phyloP scores from a whole-genome alignment of 2,888 invertebrate species.

The Catocala sponsa region DNA sequence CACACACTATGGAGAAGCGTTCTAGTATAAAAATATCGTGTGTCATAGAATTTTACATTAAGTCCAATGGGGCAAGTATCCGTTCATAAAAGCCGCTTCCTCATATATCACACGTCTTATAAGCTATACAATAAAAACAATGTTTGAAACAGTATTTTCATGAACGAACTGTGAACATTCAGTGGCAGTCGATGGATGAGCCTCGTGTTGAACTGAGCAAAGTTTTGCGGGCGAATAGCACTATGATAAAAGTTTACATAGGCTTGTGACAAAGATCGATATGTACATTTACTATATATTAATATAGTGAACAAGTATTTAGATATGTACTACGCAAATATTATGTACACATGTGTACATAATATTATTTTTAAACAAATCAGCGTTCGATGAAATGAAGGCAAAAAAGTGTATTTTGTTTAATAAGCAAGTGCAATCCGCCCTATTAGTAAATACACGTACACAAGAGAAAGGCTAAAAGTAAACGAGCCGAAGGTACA shows the following conservation, averaged over 20 bases:
- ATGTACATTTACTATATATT: constrained; percentile 10
- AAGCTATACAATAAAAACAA: constrained; percentile 28
- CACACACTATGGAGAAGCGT: constrained; percentile 27
- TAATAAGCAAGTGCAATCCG: constrained; percentile 28
- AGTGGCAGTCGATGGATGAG: constrained; percentile 41
- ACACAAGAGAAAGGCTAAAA: constrained; percentile 33
- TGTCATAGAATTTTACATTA: constrained; percentile 16
- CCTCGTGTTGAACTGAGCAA: constrained; percentile 45
- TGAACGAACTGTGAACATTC: constrained; percentile 23
- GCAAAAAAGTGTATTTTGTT: not conserved
- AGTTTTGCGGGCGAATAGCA: constrained; percentile 30
- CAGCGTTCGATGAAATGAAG: not conserved
- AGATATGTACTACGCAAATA: not conserved
- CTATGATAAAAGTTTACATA: not conserved
- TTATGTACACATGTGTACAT: no score
- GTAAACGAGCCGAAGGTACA: not conserved
- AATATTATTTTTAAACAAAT: no score
- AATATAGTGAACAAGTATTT: not conserved
- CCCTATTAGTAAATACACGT: constrained; percentile 26
- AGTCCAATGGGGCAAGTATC: constrained; percentile 28
- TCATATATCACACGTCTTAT: constrained; percentile 29
- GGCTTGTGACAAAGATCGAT: constrained; percentile 9
- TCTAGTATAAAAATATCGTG: constrained; percentile 36
- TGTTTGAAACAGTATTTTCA: constrained; percentile 28
- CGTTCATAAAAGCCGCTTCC: constrained; percentile 31